Base-by-base conservation (phyloP, 2,888 invertebrate genomes). In the Pseudococcus viburni region DNA sequence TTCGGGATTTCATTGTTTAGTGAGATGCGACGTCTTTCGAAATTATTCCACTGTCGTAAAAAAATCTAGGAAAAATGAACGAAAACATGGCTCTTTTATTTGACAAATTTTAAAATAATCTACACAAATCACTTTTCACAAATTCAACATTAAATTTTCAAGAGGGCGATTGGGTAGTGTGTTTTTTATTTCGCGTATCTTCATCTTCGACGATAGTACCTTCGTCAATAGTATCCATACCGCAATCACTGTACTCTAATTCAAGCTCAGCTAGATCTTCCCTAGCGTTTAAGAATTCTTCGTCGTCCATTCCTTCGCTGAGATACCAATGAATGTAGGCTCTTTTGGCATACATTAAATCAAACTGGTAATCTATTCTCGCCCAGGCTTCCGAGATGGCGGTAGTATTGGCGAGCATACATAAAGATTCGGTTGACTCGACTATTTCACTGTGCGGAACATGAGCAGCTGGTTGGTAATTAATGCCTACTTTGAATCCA, bases 401-500 rank as follows among this genome's bases (percentile, higher is more conserved):
- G 7, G 89, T 89, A 5, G 88, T 89, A 55, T 89, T 89, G 77
- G 88, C 88, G 7, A 89, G 55, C 39, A 89, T 33, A 46, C 89
- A 89, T n/a, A 89, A 26, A 0, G 88, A 87, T 9, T 86, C 42
- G 83, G 77, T 77, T 48, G 85, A 83, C 12, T n/a, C 83, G n/a
- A 84, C 55, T 15, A 89, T 33, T 22, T 89, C 89, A 15, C 89
- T 86, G 12, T 83, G 64, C 73, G 88, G 89, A 17, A 89, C 64
- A 42, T 89, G 86, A 8, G 68, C 87, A n/a, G 89, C 89, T 48
- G 77, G 51, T 22, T 89, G 88, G 46, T 88, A 80, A 80, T 80
- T 88, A 42, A 88, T 80, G 55, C 88, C 88, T n/a, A 88, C 80
- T 51, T 88, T 88, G 39, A 88, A 88, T n/a, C 97, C 97, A 8